Percentiles rank a stretch among this genome's conserved stretches.
These are phyloP conservation scores for Ptychochromis oligacanthus DNA, from an alignment of 2,113 vertebrate species.

Conservation along the genomic window DNA sequence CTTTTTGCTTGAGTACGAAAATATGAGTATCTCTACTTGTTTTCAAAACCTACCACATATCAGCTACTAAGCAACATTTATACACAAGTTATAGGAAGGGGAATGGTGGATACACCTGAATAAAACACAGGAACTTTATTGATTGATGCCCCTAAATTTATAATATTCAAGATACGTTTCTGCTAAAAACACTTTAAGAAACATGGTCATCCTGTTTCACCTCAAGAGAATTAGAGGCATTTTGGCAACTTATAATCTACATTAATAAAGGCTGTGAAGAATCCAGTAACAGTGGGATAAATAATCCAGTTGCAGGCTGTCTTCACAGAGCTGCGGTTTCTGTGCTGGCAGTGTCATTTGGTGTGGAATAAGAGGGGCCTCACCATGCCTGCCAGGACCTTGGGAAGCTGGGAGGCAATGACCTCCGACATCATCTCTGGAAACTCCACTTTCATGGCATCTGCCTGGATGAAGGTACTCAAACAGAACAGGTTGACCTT, in stretches of 20 bases:
- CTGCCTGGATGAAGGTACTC: constrained; percentile 97
- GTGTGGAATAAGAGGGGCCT: constrained; percentile 95
- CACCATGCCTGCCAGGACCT: constrained; percentile 98
- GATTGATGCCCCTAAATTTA: constrained; percentile 12
- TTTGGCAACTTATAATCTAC: constrained; percentile 16
- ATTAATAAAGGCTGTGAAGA: neutral
- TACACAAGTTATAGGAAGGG: neutral
- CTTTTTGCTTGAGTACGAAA: constrained; percentile 32
- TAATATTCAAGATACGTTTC: constrained; percentile 5
- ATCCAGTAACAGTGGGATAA: constrained; percentile 33
- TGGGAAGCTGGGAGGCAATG: constrained; percentile 95
- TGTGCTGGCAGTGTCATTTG: constrained; percentile 80
- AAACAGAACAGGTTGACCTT: constrained; percentile 96
- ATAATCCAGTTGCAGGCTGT: constrained; percentile 32
- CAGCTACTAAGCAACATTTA: neutral
- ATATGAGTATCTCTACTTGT: neutral
- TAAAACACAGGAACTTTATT: constrained; percentile 12
- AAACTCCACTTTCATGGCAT: constrained; percentile 93
- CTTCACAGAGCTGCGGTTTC: neutral
- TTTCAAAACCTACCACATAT: neutral
- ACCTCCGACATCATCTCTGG: constrained; percentile 99
- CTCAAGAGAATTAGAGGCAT: constrained; percentile 1
- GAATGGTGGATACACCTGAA: constrained; percentile 9
- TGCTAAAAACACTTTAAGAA: constrained; percentile 5
- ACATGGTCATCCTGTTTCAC: neutral